Percentiles rank a stretch among this genome's conserved stretches.
These are phyloP conservation scores for Epizoanthus stellaris DNA, from an alignment of 92 coral and sea anemone genomes.

Conservation along the genomic window DNA sequence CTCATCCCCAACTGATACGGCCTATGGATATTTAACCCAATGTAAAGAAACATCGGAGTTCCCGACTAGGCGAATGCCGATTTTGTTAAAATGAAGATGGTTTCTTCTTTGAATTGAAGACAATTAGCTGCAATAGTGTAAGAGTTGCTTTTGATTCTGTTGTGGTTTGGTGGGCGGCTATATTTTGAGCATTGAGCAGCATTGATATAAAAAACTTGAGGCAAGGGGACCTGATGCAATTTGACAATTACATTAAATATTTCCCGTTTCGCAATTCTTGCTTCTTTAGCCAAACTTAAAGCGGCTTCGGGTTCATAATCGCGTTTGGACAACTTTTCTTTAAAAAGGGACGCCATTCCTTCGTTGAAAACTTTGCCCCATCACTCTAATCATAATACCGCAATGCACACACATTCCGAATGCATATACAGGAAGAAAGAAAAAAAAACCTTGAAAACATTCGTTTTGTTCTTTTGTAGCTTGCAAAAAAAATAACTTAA, in stretches of 20 bases:
- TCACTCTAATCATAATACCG: not conserved
- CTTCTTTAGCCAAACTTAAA: slow-evolving; percentile 56
- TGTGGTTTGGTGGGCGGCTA: not conserved
- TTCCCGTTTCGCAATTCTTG: slow-evolving; percentile 38
- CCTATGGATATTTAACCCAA: slow-evolving; percentile 49
- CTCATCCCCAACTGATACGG: slow-evolving; percentile 42
- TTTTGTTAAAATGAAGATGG: slow-evolving; percentile 8
- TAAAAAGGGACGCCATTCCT: slow-evolving; percentile 48
- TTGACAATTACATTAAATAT: slow-evolving; percentile 50
- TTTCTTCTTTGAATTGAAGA: slow-evolving; percentile 41
- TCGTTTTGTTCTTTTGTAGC: too few species aligned
- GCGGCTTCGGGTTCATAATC: slow-evolving; percentile 59
- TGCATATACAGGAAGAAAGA: too few species aligned
- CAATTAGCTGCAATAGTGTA: slow-evolving; percentile 4
- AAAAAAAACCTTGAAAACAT: too few species aligned
- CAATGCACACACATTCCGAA: too few species aligned
- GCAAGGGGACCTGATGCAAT: slow-evolving; percentile 42
- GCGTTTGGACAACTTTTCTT: slow-evolving; percentile 37
- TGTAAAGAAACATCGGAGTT: slow-evolving; percentile 53
- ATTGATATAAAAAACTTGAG: slow-evolving; percentile 44
- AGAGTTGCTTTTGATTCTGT: slow-evolving; percentile 13
- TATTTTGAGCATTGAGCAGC: slow-evolving; percentile 44
- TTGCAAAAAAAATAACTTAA: too few species aligned
- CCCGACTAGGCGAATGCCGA: slow-evolving; percentile 1
- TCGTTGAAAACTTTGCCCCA: slow-evolving; percentile 53